Evolutionary conservation across 2,888 invertebrate genomes (phyloP).

Genomic region (Nebria brevicollis): DNA sequence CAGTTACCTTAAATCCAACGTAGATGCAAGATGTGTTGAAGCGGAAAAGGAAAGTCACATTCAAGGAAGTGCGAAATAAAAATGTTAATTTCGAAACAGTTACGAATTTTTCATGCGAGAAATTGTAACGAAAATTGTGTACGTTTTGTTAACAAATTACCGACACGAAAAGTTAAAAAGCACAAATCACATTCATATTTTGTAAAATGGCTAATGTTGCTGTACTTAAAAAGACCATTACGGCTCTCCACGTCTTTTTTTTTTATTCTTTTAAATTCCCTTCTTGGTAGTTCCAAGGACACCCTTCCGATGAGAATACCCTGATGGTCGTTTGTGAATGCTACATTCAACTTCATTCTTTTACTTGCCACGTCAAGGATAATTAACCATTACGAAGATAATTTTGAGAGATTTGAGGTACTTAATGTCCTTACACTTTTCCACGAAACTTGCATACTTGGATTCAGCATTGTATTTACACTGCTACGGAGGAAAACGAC

Average conservation of each 20-base stretch:
- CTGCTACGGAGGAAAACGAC: no score
- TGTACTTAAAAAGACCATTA: conserved; percentile 32
- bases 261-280: conserved; percentile 10
- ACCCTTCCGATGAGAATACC: background rate
- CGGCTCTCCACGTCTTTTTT: conserved; percentile 8
- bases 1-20: no score
- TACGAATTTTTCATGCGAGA: background rate
- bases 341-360: background rate
- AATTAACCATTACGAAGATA: conserved; percentile 23
- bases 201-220: conserved; percentile 29
- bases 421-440: background rate
- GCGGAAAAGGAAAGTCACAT: background rate
- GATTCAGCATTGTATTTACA: background rate
- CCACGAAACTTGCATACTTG: background rate
- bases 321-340: background rate
- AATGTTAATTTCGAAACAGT: background rate
- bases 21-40: no score
- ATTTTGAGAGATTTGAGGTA: background rate
- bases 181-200: conserved; percentile 29
- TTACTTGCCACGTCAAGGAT: conserved; percentile 23
- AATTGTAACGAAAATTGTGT: conserved; percentile 21
- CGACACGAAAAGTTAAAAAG: conserved; percentile 22
- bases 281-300: background rate
- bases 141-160: conserved; percentile 5
- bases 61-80: background rate